A percentile compares a stretch with the other conserved stretches of the same genome.
phyloP scores from a whole-genome alignment of 2,797 vertebrate genomes.

The Helarctos malayanus region DNA sequence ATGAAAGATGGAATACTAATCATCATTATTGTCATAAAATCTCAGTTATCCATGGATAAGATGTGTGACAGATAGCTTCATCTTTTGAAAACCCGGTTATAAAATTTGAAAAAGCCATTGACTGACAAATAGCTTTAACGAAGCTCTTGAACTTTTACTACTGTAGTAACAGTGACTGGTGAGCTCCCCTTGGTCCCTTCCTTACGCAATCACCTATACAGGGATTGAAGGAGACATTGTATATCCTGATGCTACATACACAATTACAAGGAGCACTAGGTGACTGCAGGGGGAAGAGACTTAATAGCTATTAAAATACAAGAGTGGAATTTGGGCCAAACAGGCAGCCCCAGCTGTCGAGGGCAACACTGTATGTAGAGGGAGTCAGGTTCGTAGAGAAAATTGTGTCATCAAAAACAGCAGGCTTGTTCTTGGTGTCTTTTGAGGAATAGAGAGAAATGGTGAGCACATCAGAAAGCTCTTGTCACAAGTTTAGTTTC shows the following conservation, averaged over 20 bases:
- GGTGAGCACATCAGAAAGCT: slow-evolving; percentile 41
- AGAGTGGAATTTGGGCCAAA: background rate
- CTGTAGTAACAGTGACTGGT: background rate
- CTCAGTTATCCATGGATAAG: background rate
- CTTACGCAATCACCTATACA: background rate
- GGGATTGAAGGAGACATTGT: background rate
- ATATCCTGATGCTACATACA: background rate
- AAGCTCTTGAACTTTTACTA: background rate
- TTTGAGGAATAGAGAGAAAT: slow-evolving; percentile 37
- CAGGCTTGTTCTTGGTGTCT: background rate
- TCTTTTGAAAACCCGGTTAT: slow-evolving; percentile 3
- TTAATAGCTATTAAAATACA: slow-evolving; percentile 31
- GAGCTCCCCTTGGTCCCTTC: background rate
- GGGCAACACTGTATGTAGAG: background rate
- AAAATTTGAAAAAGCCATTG: slow-evolving; percentile 25
- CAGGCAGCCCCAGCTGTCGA: background rate
- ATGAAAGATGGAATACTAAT: background rate
- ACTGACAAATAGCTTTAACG: background rate
- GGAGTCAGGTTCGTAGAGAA: slow-evolving; percentile 38
- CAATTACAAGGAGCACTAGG: background rate
- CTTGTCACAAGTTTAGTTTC: slow-evolving; percentile 55
- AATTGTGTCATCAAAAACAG: background rate
- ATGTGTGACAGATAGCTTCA: background rate
- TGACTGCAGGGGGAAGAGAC: background rate
- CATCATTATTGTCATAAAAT: background rate